phyloP scores from a whole-genome alignment of 1,140 invertebrate species.

The Zaprionus kolodkinae region DNA sequence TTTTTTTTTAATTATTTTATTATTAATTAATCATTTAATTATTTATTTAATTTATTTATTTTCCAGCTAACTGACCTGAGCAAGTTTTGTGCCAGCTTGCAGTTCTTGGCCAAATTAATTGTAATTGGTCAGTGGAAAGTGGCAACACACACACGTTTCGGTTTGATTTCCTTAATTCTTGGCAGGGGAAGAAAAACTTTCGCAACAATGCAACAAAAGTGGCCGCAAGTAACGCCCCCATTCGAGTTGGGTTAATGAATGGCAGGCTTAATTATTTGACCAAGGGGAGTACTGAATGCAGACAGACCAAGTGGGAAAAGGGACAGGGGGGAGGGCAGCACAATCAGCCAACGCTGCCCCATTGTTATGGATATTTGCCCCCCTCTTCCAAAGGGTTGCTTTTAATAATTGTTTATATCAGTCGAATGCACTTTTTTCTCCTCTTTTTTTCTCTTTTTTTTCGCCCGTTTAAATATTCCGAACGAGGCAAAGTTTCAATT shows the following conservation, averaged over 20 bases:
- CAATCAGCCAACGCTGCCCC: slow-evolving; percentile 41
- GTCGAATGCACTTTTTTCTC: slow-evolving; percentile 62
- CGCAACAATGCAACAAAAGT: slow-evolving; percentile 43
- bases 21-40: too few relatives aligned
- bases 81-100: slow-evolving; percentile 37
- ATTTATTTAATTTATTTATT: too few relatives aligned
- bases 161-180: background rate
- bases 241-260: slow-evolving; percentile 67
- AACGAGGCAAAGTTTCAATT: slow-evolving; percentile 67
- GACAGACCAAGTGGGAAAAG: background rate
- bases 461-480: slow-evolving; percentile 63
- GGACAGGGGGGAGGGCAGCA: background rate
- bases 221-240: slow-evolving; percentile 42
- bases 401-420: slow-evolving; percentile 81
- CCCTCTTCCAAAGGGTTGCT: slow-evolving; percentile 55
- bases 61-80: too few relatives aligned
- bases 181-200: slow-evolving; percentile 6
- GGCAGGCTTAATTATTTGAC: slow-evolving; percentile 62
- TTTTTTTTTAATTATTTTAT: too few relatives aligned
- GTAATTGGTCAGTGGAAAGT: slow-evolving; percentile 8
- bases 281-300: slow-evolving; percentile 11
- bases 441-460: slow-evolving; percentile 22
- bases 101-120: slow-evolving; percentile 29
- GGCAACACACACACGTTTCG: background rate
- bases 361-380: slow-evolving; percentile 48